A percentile compares a stretch with the other conserved stretches of the same genome.
Conservation (phyloP, 2,797 vertebrate species). For the Coregonus sp. region DNA sequence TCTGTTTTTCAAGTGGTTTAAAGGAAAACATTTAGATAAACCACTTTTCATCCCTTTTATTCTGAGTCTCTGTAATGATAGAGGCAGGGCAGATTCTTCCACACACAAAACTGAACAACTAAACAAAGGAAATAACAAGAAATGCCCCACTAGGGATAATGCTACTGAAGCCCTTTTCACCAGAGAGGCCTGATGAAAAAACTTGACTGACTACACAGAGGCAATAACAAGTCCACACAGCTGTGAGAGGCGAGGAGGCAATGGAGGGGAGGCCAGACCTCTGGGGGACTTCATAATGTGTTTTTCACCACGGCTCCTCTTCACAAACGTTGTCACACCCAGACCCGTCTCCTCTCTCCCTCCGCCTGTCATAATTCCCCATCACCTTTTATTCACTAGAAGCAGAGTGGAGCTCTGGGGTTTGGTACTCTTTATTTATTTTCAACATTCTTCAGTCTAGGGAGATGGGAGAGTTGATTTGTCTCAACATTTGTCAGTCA, state of each 20-base stretch:
- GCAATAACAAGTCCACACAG: constrained; percentile 37
- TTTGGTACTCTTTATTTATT: neutral
- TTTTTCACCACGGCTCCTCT: constrained; percentile 35
- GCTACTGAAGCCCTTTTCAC: neutral
- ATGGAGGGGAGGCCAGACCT: constrained; percentile 30
- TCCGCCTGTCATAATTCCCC: constrained; percentile 20
- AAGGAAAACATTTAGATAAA: neutral
- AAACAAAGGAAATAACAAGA: neutral
- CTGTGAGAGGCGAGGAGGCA: constrained; percentile 20
- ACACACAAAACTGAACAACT: neutral
- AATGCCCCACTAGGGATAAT: constrained; percentile 19
- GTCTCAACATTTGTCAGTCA: constrained; percentile 30
- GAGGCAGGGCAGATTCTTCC: neutral
- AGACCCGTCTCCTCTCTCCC: neutral
- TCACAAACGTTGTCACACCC: neutral
- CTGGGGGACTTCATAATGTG: constrained; percentile 35
- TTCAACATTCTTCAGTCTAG: neutral
- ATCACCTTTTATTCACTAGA: constrained; percentile 33
- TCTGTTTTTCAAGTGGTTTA: neutral
- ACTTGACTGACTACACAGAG: constrained; percentile 24
- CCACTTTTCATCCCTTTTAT: neutral
- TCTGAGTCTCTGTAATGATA: neutral
- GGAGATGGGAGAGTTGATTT: constrained; percentile 19
- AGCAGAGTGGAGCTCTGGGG: constrained; percentile 23
- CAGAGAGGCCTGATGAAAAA: constrained; percentile 15